phyloP scores from a whole-genome alignment of 2,797 vertebrate species.

The Balearica regulorum region DNA sequence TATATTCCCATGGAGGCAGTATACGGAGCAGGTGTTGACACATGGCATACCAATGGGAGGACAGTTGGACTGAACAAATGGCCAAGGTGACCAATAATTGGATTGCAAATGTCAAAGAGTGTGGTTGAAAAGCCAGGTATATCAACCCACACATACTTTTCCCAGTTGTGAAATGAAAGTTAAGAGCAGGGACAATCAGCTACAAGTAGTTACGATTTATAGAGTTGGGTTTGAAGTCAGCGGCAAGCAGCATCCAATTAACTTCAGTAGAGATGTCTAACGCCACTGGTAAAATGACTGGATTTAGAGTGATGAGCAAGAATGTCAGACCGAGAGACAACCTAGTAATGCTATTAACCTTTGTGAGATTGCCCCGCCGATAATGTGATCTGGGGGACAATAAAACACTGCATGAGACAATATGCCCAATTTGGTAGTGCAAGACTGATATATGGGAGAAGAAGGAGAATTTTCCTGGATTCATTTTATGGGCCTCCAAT shows the following conservation, averaged over 20 bases:
- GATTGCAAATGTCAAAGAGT: slow-evolving; percentile 30
- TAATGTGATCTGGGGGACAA: neutral
- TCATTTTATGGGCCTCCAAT: neutral
- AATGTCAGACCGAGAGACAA: neutral
- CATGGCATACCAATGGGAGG: neutral
- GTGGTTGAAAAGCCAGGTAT: neutral
- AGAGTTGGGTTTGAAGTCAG: neutral
- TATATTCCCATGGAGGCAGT: slow-evolving; percentile 8
- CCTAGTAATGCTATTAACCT: neutral
- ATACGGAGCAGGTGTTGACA: neutral
- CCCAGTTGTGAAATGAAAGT: neutral
- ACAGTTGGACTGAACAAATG: neutral
- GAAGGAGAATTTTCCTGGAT: neutral
- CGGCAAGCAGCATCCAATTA: slow-evolving; percentile 13
- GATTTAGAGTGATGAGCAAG: slow-evolving; percentile 15
- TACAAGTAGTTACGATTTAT: slow-evolving; percentile 8
- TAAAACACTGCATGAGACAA: slow-evolving; percentile 5
- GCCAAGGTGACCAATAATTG: slow-evolving; percentile 21
- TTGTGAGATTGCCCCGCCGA: neutral
- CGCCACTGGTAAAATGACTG: neutral
- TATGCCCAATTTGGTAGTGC: neutral
- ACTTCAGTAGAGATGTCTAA: neutral
- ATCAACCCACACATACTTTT: neutral
- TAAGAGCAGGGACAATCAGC: neutral
- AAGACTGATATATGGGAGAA: neutral